Percentiles rank a stretch among this genome's conserved stretches.
These are phyloP conservation scores for Lucilia cuprina DNA, from an alignment of 1,140 invertebrate genomes.

Conservation along the genomic window DNA sequence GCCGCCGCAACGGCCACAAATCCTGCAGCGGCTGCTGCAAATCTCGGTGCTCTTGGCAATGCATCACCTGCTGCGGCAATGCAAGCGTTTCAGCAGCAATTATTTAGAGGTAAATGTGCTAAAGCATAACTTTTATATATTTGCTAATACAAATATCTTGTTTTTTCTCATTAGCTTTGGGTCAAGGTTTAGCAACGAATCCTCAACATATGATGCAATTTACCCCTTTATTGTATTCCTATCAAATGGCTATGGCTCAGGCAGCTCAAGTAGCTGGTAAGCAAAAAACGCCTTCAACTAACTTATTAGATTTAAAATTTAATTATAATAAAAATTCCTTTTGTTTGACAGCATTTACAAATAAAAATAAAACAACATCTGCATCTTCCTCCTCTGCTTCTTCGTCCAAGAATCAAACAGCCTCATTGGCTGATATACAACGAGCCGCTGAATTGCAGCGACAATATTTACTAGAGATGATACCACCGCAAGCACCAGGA, in stretches of 20 bases:
- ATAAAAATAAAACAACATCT: slow-evolving; percentile 49
- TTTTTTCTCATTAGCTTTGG: slow-evolving; percentile 46
- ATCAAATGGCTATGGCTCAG: slow-evolving; percentile 84
- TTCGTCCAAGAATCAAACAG: slow-evolving; percentile 64
- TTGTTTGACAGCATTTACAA: slow-evolving; percentile 48
- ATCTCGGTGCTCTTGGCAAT: slow-evolving; percentile 47
- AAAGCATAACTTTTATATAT: not conserved
- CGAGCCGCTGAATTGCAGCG: slow-evolving; percentile 88
- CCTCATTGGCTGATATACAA: slow-evolving; percentile 76
- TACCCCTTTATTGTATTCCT: slow-evolving; percentile 83
- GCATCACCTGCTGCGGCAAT: slow-evolving; percentile 72
- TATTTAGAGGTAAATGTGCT: slow-evolving; percentile 70
- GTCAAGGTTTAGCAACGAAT: slow-evolving; percentile 62
- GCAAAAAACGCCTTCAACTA: not conserved
- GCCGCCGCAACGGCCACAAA: slow-evolving; percentile 66
- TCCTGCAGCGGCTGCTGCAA: slow-evolving; percentile 50
- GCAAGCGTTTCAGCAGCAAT: slow-evolving; percentile 80
- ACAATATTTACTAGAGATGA: slow-evolving; percentile 96
- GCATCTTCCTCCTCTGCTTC: slow-evolving; percentile 46
- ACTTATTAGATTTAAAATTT: not conserved
- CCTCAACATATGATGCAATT: slow-evolving; percentile 86
- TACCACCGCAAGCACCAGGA: slow-evolving; percentile 73
- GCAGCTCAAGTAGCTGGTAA: slow-evolving; percentile 70
- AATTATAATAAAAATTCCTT: not conserved
- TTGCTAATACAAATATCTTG: too few relatives aligned